Evolutionary conservation across 1,140 invertebrate genomes (phyloP), one percentile per base, ranked within the genome.

Genomic region (Bradysia coprophila): DNA sequence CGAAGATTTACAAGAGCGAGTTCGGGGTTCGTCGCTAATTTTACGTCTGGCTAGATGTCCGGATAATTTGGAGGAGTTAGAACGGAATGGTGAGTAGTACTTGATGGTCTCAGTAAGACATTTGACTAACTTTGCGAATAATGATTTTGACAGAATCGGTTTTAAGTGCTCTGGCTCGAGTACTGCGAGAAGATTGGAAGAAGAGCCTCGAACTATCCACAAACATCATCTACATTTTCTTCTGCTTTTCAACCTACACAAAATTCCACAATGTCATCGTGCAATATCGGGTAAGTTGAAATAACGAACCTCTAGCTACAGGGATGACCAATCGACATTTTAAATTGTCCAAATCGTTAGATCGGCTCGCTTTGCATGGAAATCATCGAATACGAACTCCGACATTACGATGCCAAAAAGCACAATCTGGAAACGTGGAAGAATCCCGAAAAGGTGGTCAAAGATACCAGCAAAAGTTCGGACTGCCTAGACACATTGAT

Each of bases 221-320:
- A 49, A 95, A 96, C 62, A 91, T 98, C 55, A 81, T 96, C 45
- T 92, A 92, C 57, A 87, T 90, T 47, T 98, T 98, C 65, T 92
- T 94, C 57, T 95, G 89, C 58, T 94, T 98, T 61, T 96, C 93
- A 10, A 85, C 84, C n/a, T 98, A 94, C 57, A 80, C 81, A 48
- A 78, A 90, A 54, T 98, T 98, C 66, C 94, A 98, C 62, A 75
- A 79, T 28, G 76, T 96, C 10, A 84, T 98, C 38, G 68, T 83
- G 10, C 82, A 88, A 52, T 88, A 88, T 52, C 91, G 91, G 66
- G 81, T 85, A 53, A 63, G 58, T 54, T 44, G 18, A 2, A 16
- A 44, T 37, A 21, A 9, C 42, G 11, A 19, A 18, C 22, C 21
- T 42, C 16, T 45, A 34, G n/a, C 28, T 31, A 31, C 8, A 31